A percentile compares a stretch with the other conserved stretches of the same genome.
Conservation (phyloP, 2,888 invertebrate genomes). For the Anaspis maculata region DNA sequence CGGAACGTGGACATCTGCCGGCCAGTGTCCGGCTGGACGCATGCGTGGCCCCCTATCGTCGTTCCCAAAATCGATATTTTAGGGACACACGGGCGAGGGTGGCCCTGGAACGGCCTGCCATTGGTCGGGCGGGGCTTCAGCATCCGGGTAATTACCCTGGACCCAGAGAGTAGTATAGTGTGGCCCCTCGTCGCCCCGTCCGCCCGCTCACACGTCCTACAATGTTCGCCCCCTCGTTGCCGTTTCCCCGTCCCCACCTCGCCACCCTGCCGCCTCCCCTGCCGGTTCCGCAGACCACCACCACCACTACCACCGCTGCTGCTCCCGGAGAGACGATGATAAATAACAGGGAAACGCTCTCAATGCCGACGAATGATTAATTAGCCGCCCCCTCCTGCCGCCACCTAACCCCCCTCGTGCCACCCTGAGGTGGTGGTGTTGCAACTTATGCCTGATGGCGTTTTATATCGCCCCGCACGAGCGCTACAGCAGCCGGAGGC, state of each 20-base stretch:
- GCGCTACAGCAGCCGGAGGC: too few species aligned
- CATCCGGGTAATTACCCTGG: conserved; percentile 45
- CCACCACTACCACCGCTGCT: too few species aligned
- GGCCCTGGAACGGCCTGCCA: conserved; percentile 28
- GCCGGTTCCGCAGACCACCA: too few species aligned
- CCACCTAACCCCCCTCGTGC: too few species aligned
- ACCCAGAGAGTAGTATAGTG: too few species aligned
- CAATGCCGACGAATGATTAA: conserved; percentile 43
- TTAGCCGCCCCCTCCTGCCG: conserved; percentile 35
- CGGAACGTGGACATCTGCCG: conserved; percentile 20
- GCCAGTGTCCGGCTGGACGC: conserved; percentile 38
- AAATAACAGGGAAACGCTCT: conserved; percentile 45
- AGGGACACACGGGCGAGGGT: conserved; percentile 26
- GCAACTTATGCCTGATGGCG: conserved; percentile 15
- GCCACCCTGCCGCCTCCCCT: conserved; percentile 17
- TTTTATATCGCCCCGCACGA: neutral
- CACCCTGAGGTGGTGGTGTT: too few species aligned
- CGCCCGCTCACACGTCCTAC: conserved; percentile 41
- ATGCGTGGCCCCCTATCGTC: too few species aligned
- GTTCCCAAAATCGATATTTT: conserved; percentile 31
- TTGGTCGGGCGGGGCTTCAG: conserved; percentile 42
- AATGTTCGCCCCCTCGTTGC: conserved; percentile 43
- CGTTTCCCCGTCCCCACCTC: too few species aligned
- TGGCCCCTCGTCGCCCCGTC: conserved; percentile 26
- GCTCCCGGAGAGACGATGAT: too few species aligned